These are phyloP conservation scores for Cephalopholis sonnerati DNA, from an alignment of 2,113 vertebrate genomes.

Conservation along the genomic window DNA sequence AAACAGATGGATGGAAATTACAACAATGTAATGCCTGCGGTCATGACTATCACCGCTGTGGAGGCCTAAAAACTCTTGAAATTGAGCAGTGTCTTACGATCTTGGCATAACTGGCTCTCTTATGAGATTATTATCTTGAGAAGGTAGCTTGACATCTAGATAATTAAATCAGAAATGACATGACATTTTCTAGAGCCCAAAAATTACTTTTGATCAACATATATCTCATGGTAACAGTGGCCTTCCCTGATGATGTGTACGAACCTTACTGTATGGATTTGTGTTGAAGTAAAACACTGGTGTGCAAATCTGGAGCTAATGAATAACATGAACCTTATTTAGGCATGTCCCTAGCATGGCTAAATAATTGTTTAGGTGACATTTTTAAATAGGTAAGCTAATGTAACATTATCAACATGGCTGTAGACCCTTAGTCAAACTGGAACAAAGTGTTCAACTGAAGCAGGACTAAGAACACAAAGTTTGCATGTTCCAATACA, in stretches of 20 bases:
- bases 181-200: not conserved
- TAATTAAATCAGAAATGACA: not conserved
- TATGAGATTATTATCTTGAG: not conserved
- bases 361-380: not conserved
- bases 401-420: no score
- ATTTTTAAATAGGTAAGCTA: not conserved
- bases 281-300: not conserved
- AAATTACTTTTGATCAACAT: no score
- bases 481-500: conserved; percentile 6
- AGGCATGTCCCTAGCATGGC: not conserved
- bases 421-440: no score
- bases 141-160: not conserved
- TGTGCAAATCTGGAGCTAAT: no score
- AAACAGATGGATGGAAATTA: no score
- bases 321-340: no score
- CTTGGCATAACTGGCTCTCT: not conserved
- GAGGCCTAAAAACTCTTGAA: no score
- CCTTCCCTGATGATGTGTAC: not conserved
- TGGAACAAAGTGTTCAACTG: no score
- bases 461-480: no score
- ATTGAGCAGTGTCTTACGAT: not conserved
- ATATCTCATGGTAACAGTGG: not conserved
- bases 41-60: no score
- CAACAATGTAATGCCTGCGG: no score
- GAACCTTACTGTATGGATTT: not conserved